Evolutionary conservation across 2,797 vertebrate species (phyloP), one percentile per base, ranked within the genome.

Genomic region (Sandelia bainsii): DNA sequence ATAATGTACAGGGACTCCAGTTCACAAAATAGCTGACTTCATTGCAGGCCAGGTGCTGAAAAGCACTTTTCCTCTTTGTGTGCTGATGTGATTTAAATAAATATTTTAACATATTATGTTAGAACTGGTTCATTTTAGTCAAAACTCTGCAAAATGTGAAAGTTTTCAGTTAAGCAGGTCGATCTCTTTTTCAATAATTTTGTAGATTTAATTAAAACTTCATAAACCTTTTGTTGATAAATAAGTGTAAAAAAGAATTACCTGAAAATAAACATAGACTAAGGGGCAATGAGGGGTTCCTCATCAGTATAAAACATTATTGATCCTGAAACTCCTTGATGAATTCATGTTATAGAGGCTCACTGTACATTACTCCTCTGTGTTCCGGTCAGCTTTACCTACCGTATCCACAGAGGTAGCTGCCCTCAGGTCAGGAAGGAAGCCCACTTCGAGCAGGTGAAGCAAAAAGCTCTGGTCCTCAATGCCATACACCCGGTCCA

Each of bases 401-500:
- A 99, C 98, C 87, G 97, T 97, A 80, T 99, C 98, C 79, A 99
- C 86, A 69, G 96, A 97, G 40, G 97, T 96, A 45, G 96, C 97
- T 5, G 97, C 96, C 92, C 96, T 95, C 82, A 99, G 93, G 89
- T 99, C 98, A 11, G 97, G 96, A 81, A 99, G 94, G 91, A 99
- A 99, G 69, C 98, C 98, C 82, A 99, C 97, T 90, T 99, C 97
- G 1, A 99, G 85, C 64, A 99, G 91, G 80, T 99, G 97, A 56
- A 99, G 96, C 49, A 99, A 94, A 72, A 99, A 98, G 75, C 93
- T 94, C 93, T 99, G 98, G 91, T 97, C 97, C 91, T 98, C 97
- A 48, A 99, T 96, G 60, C 98, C 97, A 44, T 99, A 99, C 20
- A 99, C 98, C 57, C 98, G 94, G 84, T 99, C 98, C 92, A 99